Base-by-base conservation (phyloP, 2,113 vertebrate genomes). In the Rhinopomastus cyanomelas region DNA sequence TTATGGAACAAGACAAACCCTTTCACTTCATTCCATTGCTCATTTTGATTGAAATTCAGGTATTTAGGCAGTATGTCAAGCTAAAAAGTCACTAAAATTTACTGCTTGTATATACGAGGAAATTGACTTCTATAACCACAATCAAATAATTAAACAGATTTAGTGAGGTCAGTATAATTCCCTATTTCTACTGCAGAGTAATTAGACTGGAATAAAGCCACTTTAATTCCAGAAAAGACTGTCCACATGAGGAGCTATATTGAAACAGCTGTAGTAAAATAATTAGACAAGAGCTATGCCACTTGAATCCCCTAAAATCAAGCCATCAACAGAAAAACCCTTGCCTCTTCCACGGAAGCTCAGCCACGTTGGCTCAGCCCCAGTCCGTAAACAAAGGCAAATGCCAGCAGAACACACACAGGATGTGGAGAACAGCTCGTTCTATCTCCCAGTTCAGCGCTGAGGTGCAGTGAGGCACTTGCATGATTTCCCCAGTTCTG, bases 201-300 rank as follows among this genome's bases (percentile, higher is more conserved):
- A 92, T 82, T 82, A 80, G 25, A 74, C 60, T 72, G 79, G 91
- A 96, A 94, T 82, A 87, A 91, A 93, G 79, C 59, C 81, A 90
- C 67, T 79, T 93, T 79, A 87, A 87, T 87, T 96, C 51, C 6
- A 4, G 64, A 87, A 85, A 22, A 92, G 72, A 52, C 60, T 85
- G 79, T 77, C 52, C 72, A 94, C 85, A 89, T 74, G 67, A 81
- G 81, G 56, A 94, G 56, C 56, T 85, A 62, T 71, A 87, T 66
- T 88, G 77, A 92, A 92, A 90, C 67, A 92, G 81, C 71, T 88
- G 71, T 81, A 91, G 88, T 59, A 84, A 89, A 96, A 92, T 85
- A 84, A 88, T 84, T 89, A 88, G 57, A 90, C 80, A 90, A 84
- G 21, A 90, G 57, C 46, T 48, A 93, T 36, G 37, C 26, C 1